Evolutionary conservation across 2,888 invertebrate species (phyloP).

Genomic region (Fragum fragum): DNA sequence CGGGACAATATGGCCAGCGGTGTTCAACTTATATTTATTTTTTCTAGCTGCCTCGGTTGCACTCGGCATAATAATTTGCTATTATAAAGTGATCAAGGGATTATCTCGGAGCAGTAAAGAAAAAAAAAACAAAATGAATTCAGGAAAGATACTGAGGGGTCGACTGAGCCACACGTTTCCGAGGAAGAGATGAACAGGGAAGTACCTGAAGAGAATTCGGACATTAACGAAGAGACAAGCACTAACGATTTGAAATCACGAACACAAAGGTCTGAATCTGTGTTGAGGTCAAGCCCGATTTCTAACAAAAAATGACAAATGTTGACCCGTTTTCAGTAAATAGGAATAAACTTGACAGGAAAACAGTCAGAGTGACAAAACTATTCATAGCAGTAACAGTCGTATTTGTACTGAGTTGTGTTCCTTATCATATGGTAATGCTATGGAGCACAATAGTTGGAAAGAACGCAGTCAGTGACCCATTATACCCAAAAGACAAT

Average conservation of each 20-base stretch:
- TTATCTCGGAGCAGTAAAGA: constrained; percentile 56
- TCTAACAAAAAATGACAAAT: too few relatives aligned
- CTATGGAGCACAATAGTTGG: constrained; percentile 51
- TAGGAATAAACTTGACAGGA: constrained; percentile 45
- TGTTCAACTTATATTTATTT: constrained; percentile 60
- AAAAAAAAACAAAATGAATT: constrained; percentile 28
- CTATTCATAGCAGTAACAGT: constrained; percentile 59
- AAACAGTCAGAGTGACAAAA: constrained; percentile 61
- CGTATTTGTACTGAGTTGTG: constrained; percentile 57
- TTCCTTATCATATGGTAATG: constrained; percentile 56
- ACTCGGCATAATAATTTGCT: constrained; percentile 47
- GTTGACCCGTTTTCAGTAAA: constrained; percentile 9
- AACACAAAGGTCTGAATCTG: too few relatives aligned
- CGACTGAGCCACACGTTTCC: constrained; percentile 5
- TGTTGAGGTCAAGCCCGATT: too few relatives aligned
- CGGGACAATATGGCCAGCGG: constrained; percentile 52
- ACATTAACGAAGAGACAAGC: neutral
- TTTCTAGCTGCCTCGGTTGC: constrained; percentile 48
- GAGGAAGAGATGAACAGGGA: neutral
- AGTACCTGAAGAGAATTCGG: neutral
- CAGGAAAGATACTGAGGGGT: constrained; percentile 14
- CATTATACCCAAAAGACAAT: constrained; percentile 53
- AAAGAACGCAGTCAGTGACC: constrained; percentile 5
- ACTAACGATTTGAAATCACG: neutral
- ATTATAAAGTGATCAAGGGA: constrained; percentile 46